phyloP scores from a whole-genome alignment of 2,797 vertebrate genomes.

The Sarcoramphus papa region DNA sequence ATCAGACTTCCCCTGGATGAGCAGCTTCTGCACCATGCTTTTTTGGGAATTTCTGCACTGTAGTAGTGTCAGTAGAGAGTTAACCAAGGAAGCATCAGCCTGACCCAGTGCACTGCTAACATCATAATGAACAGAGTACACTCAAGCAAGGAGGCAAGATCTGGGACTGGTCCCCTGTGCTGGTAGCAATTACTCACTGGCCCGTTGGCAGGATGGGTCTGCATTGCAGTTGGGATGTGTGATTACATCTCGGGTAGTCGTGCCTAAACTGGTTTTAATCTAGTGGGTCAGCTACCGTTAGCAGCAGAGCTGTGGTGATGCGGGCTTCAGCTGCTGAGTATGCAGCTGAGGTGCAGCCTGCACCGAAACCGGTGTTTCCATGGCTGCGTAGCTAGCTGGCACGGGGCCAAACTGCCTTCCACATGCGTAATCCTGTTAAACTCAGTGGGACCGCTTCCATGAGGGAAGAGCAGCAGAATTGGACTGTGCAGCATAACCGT shows the following conservation, averaged over 20 bases:
- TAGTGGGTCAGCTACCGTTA: background rate
- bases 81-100: background rate
- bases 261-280: background rate
- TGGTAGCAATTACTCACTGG: background rate
- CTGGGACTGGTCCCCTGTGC: background rate
- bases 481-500: fast-evolving
- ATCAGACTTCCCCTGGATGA: background rate
- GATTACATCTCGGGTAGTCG: background rate
- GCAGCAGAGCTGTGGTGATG: background rate
- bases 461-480: background rate
- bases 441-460: fast-evolving
- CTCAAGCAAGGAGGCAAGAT: background rate
- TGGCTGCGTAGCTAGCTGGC: background rate
- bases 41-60: background rate
- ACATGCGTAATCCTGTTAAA: background rate
- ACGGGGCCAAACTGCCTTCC: background rate
- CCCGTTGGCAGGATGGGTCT: background rate
- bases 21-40: fast-evolving
- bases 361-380: background rate
- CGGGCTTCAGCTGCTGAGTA: background rate
- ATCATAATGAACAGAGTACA: fast-evolving
- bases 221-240: fast-evolving
- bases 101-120: background rate
- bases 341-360: background rate
- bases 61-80: background rate